Evolutionary conservation across 2,888 invertebrate genomes (phyloP), one percentile per base, ranked within the genome.

Genomic region (Drosophila yooni): DNA sequence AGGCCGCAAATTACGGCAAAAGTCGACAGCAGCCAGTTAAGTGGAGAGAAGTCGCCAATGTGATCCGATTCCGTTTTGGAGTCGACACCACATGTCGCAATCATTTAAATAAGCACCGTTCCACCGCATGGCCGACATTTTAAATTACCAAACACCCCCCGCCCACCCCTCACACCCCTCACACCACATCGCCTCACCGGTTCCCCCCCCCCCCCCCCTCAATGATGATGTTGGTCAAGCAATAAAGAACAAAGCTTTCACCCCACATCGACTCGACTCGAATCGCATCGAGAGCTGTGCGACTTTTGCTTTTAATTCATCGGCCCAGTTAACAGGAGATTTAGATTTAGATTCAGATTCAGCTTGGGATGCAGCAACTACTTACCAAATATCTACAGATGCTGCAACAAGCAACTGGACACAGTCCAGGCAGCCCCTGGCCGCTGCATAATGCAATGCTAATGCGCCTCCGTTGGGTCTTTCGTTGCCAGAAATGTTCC

Each of bases 381-480:
- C 90, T 94, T 93, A 97, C 97, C 96, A 96, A 90, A 96, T 95
- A 90, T 97, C 96, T 61, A 96, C 95, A 77, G 96, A 95, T 59
- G 97, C 96, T 92, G 96, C 96, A 43, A 97, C 95, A 52, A 97
- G 94, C 27, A 97, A 94, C 82, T 96, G 95, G 85, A 97, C 97
- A 93, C 97, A 97, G 93, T 97, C 97, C 82, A 97, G 94, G 92
- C 97, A 97, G 76, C 97, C 97, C 81, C 97, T 94, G 68, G 97
- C 97, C 36, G 97, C 96, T 18, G 97, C 97, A 93, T 97, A 97
- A 93, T 98, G 97, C 71, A 98, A 94, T 78, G 97, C 97, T 83
- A 97, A 94, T 72, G 97, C 97, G 81, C 96, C 96, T 92, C 93
- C 93, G 76, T 93, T 92, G 82, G 93, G 92, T 72, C 93, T 92